A percentile compares a stretch with the other conserved stretches of the same genome.
Conservation (phyloP, 2,113 vertebrate genomes). For the Chlorodrepanis virens region DNA sequence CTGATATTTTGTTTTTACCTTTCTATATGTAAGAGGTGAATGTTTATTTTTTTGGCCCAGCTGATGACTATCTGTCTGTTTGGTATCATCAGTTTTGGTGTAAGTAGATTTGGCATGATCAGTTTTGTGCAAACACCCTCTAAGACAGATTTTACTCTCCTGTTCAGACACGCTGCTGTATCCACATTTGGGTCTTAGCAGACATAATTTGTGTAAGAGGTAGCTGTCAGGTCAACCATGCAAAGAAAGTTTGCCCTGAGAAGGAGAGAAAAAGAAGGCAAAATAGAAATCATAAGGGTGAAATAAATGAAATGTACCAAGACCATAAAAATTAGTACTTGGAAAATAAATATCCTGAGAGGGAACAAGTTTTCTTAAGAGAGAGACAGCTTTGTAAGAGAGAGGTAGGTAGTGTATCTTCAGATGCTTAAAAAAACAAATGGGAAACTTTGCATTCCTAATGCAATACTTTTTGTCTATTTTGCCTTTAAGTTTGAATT, state of each 20-base stretch:
- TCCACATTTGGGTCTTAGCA: background rate
- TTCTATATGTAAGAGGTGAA: background rate
- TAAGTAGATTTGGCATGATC: background rate
- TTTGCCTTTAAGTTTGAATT: background rate
- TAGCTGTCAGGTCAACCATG: background rate
- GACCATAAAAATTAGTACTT: background rate
- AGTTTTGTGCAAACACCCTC: background rate
- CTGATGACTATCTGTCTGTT: background rate
- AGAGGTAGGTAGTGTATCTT: background rate
- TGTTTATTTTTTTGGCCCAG: background rate
- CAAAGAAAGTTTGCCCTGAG: background rate
- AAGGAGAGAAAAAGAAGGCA: background rate
- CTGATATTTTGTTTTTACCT: background rate
- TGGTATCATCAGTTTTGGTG: rapidly evolving
- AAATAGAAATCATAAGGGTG: background rate
- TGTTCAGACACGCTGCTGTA: rapidly evolving
- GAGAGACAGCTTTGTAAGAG: background rate
- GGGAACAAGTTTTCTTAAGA: background rate
- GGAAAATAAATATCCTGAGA: background rate
- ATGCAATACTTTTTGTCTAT: background rate
- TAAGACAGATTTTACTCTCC: background rate
- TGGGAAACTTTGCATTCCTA: background rate
- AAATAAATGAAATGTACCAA: background rate
- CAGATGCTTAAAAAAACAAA: background rate
- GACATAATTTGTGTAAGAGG: background rate